Conservation (phyloP, 2,888 invertebrate genomes). For the Melanostoma mellinum region DNA sequence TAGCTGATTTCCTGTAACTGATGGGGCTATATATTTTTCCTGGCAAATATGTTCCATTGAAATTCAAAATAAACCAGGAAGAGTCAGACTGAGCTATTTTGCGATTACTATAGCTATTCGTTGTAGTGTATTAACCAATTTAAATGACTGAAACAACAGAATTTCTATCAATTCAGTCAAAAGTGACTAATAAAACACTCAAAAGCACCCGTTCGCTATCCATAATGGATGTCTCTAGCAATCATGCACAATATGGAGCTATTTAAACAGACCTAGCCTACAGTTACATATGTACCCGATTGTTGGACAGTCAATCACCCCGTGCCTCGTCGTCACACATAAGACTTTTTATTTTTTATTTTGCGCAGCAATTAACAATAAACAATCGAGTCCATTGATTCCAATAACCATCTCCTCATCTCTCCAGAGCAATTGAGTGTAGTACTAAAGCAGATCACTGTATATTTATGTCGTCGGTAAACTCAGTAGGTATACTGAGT, state of each 20-base stretch:
- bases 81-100: not conserved
- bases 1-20: no score
- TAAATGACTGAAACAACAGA: constrained; percentile 32
- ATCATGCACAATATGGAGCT: constrained; percentile 46
- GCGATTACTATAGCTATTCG: not conserved
- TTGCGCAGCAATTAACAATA: constrained; percentile 68
- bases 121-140: not conserved
- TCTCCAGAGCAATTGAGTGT: constrained; percentile 3
- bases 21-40: no score
- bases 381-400: constrained; percentile 72
- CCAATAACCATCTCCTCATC: constrained; percentile 49
- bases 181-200: constrained; percentile 50
- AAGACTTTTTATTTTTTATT: constrained; percentile 51
- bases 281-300: constrained; percentile 51
- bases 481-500: constrained; percentile 54
- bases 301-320: constrained; percentile 72
- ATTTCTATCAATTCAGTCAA: constrained; percentile 32
- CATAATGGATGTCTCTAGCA: constrained; percentile 16
- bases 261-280: constrained; percentile 38
- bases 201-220: constrained; percentile 32
- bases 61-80: constrained; percentile 24
- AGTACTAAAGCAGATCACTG: constrained; percentile 4
- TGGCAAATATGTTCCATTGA: not conserved
- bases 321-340: constrained; percentile 47
- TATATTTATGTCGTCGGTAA: constrained; percentile 62